A percentile compares a stretch with the other conserved stretches of the same genome.
Conservation (phyloP, 2,113 vertebrate species). For the Cinclus mexicanus region DNA sequence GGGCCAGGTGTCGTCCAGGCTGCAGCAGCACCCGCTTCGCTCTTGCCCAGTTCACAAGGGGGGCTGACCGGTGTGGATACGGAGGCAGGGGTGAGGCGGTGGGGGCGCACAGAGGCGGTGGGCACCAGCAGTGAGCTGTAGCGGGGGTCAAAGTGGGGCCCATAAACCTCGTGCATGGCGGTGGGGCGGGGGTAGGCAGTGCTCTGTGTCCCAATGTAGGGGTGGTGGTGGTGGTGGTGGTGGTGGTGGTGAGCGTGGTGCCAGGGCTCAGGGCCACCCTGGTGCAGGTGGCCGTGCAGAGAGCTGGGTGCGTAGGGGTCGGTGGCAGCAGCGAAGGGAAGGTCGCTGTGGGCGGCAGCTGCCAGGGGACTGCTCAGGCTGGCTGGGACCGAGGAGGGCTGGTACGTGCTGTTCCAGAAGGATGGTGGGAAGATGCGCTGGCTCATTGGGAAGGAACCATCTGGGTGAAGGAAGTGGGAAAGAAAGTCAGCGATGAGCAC, state of each 20-base stretch:
- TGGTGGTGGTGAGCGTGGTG: constrained; percentile 90
- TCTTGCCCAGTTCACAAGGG: constrained; percentile 88
- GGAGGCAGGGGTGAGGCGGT: constrained; percentile 80
- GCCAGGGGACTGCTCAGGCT: constrained; percentile 79
- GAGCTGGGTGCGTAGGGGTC: constrained; percentile 88
- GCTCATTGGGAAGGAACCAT: constrained; percentile 93
- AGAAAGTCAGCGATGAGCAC: background rate
- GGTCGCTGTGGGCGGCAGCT: constrained; percentile 81
- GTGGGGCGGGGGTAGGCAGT: constrained; percentile 83
- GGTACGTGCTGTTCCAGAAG: constrained; percentile 98
- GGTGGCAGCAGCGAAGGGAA: constrained; percentile 78
- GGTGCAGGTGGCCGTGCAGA: constrained; percentile 92
- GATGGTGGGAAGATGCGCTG: constrained; percentile 95
- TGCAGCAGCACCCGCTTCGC: constrained; percentile 74
- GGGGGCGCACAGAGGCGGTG: constrained; percentile 82
- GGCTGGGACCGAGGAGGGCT: constrained; percentile 77
- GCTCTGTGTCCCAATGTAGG: constrained; percentile 86
- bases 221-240: constrained; percentile 84
- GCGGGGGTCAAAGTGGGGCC: constrained; percentile 90
- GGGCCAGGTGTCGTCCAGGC: constrained; percentile 82
- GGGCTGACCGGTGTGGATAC: constrained; percentile 80
- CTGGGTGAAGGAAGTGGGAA: constrained; percentile 56
- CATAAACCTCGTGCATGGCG: constrained; percentile 90
- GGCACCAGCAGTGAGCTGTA: constrained; percentile 91
- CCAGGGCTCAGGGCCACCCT: constrained; percentile 88